Percentiles rank a stretch among this genome's conserved stretches.
These are phyloP conservation scores for Heteronetta atricapilla DNA, from an alignment of 2,113 vertebrate species.

Conservation along the genomic window DNA sequence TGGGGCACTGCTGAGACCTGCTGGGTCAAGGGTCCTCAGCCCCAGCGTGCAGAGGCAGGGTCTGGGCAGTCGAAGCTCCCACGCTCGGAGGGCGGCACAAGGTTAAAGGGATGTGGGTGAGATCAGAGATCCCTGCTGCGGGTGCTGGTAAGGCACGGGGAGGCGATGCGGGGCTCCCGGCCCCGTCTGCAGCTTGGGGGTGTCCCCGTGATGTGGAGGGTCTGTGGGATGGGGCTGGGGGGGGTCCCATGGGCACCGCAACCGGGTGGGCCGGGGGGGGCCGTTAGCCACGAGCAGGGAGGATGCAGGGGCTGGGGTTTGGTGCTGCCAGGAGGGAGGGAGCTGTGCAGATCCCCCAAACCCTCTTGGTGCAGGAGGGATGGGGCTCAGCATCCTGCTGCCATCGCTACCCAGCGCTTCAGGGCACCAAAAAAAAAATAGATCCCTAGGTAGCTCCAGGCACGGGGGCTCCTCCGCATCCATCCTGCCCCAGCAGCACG, in stretches of 20 bases:
- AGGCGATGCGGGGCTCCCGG: too few relatives aligned
- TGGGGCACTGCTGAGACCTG: neutral
- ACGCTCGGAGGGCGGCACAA: too few relatives aligned
- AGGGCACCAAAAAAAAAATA: too few relatives aligned
- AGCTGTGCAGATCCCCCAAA: neutral
- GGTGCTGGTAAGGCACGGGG: neutral
- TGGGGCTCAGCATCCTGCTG: neutral
- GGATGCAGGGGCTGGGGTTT: neutral
- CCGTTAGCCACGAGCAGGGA: too few relatives aligned
- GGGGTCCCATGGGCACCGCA: too few relatives aligned
- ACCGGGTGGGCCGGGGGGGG: too few relatives aligned
- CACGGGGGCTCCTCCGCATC: too few relatives aligned
- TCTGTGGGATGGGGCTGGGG: neutral
- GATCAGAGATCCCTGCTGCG: neutral
- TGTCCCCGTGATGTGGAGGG: neutral
- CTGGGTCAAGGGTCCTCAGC: neutral
- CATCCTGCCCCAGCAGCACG: neutral
- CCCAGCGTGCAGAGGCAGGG: neutral
- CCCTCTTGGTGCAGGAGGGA: rapidly evolving
- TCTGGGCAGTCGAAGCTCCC: neutral
- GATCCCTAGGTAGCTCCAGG: too few relatives aligned
- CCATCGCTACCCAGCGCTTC: neutral
- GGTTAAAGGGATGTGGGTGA: too few relatives aligned
- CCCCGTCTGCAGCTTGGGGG: too few relatives aligned
- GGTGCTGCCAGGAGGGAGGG: rapidly evolving